Conservation (phyloP, 2,113 vertebrate species). For the Daboia siamensis region DNA sequence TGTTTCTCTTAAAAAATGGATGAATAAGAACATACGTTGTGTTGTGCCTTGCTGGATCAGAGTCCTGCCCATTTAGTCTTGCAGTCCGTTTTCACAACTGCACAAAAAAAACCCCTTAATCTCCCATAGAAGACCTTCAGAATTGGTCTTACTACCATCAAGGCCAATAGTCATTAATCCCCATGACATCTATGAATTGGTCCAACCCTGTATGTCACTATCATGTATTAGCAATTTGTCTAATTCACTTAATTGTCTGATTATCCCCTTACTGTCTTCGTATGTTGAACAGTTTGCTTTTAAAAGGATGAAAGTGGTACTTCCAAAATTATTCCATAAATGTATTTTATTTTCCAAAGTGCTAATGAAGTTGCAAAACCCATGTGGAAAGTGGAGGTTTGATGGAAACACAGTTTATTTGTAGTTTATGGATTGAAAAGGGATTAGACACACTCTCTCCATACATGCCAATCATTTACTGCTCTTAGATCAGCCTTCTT, state of each 20-base stretch:
- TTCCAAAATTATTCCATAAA: not conserved
- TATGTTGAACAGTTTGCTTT: not conserved
- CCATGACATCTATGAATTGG: not conserved
- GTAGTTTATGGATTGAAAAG: not conserved
- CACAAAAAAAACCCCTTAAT: not conserved
- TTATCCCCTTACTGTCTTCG: not conserved
- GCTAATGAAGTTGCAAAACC: not conserved
- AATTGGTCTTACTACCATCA: not conserved
- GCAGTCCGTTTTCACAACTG: not conserved
- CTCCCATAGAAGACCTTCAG: not conserved
- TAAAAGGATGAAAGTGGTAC: not conserved
- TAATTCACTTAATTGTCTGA: not conserved
- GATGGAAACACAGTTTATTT: not conserved
- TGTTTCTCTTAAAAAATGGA: not conserved
- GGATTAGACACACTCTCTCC: not conserved
- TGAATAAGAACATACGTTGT: not conserved
- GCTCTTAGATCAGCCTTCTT: not conserved
- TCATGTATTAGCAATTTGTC: not conserved
- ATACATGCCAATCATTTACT: not conserved
- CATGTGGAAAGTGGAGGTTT: not conserved
- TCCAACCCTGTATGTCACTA: not conserved
- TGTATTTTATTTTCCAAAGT: not conserved
- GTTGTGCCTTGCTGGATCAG: not conserved
- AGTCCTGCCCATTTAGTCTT: not conserved
- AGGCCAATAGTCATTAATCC: not conserved